These are phyloP conservation scores for Hypsopygia costalis DNA, from an alignment of 2,888 invertebrate genomes.

Conservation along the genomic window DNA sequence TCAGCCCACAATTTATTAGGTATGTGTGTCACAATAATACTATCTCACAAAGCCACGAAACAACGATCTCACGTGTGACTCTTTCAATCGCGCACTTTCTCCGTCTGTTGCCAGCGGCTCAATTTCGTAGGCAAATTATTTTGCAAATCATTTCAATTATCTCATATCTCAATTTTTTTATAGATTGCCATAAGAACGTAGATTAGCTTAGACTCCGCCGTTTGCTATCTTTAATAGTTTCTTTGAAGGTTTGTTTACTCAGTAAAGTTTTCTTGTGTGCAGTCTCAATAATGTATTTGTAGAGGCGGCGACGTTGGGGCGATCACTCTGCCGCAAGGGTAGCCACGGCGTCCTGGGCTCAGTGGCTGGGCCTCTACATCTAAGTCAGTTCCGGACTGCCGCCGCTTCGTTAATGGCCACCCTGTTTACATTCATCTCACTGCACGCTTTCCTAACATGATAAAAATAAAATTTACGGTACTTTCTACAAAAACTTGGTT, in stretches of 20 bases:
- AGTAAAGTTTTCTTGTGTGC: conserved; percentile 43
- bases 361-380: conserved; percentile 24
- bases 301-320: conserved; percentile 28
- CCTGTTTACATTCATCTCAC: conserved; percentile 34
- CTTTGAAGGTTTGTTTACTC: conserved; percentile 39
- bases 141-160: conserved; percentile 15
- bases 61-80: conserved; percentile 36
- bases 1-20: conserved; percentile 11
- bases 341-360: conserved; percentile 18
- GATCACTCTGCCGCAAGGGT: conserved; percentile 32
- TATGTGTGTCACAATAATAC: conserved; percentile 34
- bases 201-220: conserved; percentile 17
- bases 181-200: too few species aligned
- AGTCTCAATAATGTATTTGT: conserved; percentile 43
- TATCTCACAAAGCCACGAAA: conserved; percentile 17
- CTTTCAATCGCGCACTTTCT: conserved; percentile 53
- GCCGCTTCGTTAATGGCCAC: conserved; percentile 34
- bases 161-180: too few species aligned
- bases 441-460: conserved; percentile 11
- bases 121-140: conserved; percentile 24
- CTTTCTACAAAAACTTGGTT: background rate
- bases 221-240: conserved; percentile 33
- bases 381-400: conserved; percentile 33
- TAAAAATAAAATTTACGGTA: background rate
- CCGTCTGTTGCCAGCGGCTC: conserved; percentile 17